Conservation (phyloP, 2,113 vertebrate species). For the Numenius arquata region DNA sequence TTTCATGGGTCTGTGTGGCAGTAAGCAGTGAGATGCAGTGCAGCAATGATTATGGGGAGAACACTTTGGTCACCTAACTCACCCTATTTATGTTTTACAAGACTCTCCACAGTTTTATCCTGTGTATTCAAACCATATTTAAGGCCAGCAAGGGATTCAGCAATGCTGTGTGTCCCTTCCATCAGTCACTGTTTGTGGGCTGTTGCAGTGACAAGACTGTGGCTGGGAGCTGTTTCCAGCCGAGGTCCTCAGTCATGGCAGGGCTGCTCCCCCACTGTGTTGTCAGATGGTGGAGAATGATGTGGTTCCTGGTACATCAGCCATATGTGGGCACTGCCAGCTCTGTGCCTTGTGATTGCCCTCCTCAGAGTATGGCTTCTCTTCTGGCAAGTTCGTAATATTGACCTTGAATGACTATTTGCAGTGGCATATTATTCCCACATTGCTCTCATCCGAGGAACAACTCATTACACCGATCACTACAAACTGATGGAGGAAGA, state of each 20-base stretch:
- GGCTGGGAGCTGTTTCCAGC: background rate
- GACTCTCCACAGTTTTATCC: background rate
- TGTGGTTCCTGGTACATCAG: background rate
- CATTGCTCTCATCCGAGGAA: background rate
- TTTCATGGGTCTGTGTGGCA: background rate
- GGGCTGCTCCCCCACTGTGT: background rate
- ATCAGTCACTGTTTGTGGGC: background rate
- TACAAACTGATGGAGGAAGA: background rate
- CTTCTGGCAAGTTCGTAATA: background rate
- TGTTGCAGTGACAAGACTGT: background rate
- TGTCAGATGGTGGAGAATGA: background rate
- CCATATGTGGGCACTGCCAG: background rate
- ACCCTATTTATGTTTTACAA: background rate
- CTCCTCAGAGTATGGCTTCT: background rate
- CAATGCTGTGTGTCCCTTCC: accelerated
- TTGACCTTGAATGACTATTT: background rate
- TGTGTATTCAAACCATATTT: background rate
- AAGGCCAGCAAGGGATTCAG: background rate
- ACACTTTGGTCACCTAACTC: background rate
- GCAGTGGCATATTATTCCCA: background rate
- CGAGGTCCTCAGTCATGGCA: accelerated
- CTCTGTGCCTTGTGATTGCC: background rate
- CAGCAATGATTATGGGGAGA: background rate
- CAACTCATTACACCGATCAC: background rate
- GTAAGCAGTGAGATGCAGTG: background rate